Conservation (phyloP, 2,797 vertebrate genomes). For the Pampus argenteus region DNA sequence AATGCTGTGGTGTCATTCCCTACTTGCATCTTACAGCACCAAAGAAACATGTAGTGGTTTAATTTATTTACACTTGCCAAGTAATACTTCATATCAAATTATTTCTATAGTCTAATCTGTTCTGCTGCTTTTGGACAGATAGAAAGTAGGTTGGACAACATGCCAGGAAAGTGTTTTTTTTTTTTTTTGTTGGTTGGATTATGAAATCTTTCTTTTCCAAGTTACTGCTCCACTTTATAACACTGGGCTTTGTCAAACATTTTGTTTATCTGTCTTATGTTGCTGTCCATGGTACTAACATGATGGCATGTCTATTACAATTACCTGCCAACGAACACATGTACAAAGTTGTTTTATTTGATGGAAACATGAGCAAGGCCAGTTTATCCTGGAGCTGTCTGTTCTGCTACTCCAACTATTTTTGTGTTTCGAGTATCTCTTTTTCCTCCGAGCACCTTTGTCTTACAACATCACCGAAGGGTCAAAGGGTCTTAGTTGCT, state of each 20-base stretch:
- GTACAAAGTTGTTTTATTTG: conserved; percentile 60
- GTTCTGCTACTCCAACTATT: conserved; percentile 15
- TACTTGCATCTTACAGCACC: conserved; percentile 21
- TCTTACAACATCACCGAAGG: not conserved
- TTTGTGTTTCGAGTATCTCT: conserved; percentile 3
- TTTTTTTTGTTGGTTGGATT: conserved; percentile 59
- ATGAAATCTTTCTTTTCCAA: conserved; percentile 70
- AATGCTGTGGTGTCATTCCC: conserved; percentile 4
- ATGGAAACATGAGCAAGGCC: conserved; percentile 45
- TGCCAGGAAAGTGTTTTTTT: conserved; percentile 71
- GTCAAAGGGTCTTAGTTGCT: not conserved
- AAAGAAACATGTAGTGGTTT: not conserved
- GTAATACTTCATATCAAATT: conserved; percentile 37
- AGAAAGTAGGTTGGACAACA: conserved; percentile 67
- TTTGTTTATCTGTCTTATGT: conserved; percentile 73
- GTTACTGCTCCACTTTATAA: conserved; percentile 68
- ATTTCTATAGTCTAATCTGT: conserved; percentile 38
- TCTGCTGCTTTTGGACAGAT: conserved; percentile 64
- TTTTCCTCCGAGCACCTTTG: not conserved
- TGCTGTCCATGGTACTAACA: conserved; percentile 71
- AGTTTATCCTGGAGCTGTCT: conserved; percentile 33
- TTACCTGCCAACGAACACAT: conserved; percentile 62
- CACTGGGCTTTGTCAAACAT: conserved; percentile 66
- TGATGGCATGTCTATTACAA: conserved; percentile 43
- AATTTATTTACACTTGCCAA: conserved; percentile 16